These are phyloP conservation scores for Pristionchus entomophagus DNA, from an alignment of 2,888 invertebrate genomes.

Conservation along the genomic window DNA sequence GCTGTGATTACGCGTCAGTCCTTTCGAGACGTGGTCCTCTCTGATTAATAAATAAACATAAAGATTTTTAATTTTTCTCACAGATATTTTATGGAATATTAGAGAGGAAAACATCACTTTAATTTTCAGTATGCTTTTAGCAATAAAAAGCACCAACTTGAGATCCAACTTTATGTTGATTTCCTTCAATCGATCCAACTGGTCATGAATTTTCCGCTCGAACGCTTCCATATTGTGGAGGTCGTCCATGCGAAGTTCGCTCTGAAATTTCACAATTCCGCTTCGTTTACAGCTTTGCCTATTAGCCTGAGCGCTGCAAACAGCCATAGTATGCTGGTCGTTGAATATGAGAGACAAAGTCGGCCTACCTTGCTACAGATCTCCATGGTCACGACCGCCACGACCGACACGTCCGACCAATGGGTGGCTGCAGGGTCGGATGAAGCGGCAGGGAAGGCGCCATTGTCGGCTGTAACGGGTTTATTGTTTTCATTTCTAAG, in stretches of 20 bases:
- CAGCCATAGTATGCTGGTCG: not conserved
- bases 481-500: not conserved
- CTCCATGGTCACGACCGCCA: slow-evolving; percentile 63
- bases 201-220: slow-evolving; percentile 62
- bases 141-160: not conserved
- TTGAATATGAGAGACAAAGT: not conserved
- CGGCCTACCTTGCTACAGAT: slow-evolving; percentile 41
- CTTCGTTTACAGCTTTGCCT: not conserved
- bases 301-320: not conserved
- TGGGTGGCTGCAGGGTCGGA: not conserved
- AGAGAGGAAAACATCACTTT: no score
- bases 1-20: not conserved
- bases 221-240: slow-evolving; percentile 58
- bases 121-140: no score
- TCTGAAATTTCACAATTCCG: not conserved
- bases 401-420: slow-evolving; percentile 62
- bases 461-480: slow-evolving; percentile 7
- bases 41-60: not conserved
- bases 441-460: not conserved
- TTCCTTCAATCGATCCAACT: slow-evolving; percentile 66
- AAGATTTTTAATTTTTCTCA: no score
- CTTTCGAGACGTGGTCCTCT: not conserved
- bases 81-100: no score
- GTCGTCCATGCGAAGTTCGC: slow-evolving; percentile 53
- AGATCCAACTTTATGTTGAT: slow-evolving; percentile 64